phyloP scores from a whole-genome alignment of 2,888 invertebrate species.

The Neelides folsomi region DNA sequence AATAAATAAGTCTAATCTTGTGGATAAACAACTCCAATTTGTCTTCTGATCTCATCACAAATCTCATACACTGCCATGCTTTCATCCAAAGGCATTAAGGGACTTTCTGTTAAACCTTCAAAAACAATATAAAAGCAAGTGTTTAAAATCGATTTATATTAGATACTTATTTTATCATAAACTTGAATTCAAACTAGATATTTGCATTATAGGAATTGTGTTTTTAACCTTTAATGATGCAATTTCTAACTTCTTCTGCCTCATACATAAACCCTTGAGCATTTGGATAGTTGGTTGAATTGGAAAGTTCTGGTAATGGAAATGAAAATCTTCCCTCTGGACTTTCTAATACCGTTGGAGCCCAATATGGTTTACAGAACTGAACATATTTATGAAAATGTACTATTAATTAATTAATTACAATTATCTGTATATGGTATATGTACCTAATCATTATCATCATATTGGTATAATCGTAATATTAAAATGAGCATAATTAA shows the following conservation, averaged over 20 bases:
- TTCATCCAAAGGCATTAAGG: conserved; percentile 52
- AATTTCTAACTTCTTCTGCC: conserved; percentile 60
- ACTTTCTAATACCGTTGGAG: conserved; percentile 52
- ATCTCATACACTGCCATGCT: conserved; percentile 55
- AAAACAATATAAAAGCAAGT: conserved; percentile 25
- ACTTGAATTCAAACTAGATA: no score
- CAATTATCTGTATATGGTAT: background rate
- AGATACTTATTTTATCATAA: no score
- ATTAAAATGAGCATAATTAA: no score
- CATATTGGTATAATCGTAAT: background rate
- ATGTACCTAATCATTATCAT: background rate
- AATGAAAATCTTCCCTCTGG: conserved; percentile 51
- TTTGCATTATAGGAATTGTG: conserved; percentile 5
- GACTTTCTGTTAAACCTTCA: conserved; percentile 54
- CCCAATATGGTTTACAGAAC: conserved; percentile 52
- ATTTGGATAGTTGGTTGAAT: conserved; percentile 49
- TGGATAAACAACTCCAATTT: conserved; percentile 50
- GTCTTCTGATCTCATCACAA: conserved; percentile 56
- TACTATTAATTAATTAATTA: no score
- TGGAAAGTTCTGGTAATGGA: conserved; percentile 44
- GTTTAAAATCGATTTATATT: no score
- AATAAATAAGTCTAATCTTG: conserved; percentile 37
- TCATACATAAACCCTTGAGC: conserved; percentile 62
- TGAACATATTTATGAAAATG: conserved; percentile 37
- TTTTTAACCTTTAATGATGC: conserved; percentile 49